Evolutionary conservation across 2,888 invertebrate species (phyloP).

Genomic region (Omphaloscelis lunosa): DNA sequence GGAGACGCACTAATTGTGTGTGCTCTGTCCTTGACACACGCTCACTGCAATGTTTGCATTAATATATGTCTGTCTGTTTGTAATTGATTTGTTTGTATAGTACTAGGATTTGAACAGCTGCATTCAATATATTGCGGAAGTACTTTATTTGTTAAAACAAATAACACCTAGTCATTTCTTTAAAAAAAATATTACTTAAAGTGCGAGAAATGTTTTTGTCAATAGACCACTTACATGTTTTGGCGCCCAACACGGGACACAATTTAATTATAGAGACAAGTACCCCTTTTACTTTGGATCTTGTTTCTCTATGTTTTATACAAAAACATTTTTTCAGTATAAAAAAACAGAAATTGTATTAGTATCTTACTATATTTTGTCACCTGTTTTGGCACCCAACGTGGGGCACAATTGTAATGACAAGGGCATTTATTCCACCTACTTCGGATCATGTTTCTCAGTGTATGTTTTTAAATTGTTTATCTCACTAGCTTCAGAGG

Average conservation of each 20-base stretch:
- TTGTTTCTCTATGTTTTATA: neutral
- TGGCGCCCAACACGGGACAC: neutral
- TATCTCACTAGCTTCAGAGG: too few relatives aligned
- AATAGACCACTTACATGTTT: neutral
- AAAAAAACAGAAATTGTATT: neutral
- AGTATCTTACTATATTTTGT: neutral
- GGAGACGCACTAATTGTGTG: constrained; percentile 53
- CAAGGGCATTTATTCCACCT: neutral
- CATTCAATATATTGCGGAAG: neutral
- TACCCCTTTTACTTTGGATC: too few relatives aligned
- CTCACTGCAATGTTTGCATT: constrained; percentile 31
- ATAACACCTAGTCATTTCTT: neutral
- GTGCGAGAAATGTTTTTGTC: neutral
- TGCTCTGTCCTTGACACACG: constrained; percentile 51
- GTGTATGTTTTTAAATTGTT: neutral
- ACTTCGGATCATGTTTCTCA: neutral
- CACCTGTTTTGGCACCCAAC: constrained; percentile 10
- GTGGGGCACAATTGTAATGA: neutral
- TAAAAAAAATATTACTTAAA: neutral
- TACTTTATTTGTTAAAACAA: too few relatives aligned
- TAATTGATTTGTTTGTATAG: constrained; percentile 18
- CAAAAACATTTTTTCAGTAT: neutral
- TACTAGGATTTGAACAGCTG: neutral
- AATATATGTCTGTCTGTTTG: constrained; percentile 33
- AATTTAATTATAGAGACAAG: neutral